A percentile compares a stretch with the other conserved stretches of the same genome.
phyloP scores from a whole-genome alignment of 2,113 vertebrate species.

The Acinonyx jubatus region DNA sequence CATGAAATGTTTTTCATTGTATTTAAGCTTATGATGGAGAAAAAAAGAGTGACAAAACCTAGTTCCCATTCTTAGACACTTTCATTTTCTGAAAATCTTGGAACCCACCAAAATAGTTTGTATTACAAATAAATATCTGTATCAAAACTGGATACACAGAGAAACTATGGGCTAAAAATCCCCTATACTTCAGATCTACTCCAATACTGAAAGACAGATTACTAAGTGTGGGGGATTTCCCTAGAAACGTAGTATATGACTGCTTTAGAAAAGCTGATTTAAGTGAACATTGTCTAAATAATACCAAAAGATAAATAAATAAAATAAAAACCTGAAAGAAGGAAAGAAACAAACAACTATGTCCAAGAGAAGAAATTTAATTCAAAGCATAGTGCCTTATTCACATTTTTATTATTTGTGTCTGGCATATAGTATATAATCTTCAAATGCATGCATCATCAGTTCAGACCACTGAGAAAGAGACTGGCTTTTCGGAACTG shows the following conservation, averaged over 20 bases:
- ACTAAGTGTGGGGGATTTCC: neutral
- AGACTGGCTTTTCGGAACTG: neutral
- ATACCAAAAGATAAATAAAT: neutral
- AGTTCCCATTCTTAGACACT: neutral
- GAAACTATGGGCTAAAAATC: neutral
- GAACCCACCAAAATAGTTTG: slow-evolving; percentile 3
- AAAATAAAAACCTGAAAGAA: neutral
- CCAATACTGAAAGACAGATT: neutral
- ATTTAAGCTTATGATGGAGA: neutral
- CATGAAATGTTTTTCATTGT: neutral
- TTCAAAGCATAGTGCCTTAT: neutral
- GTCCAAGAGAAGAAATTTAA: neutral
- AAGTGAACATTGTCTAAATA: neutral
- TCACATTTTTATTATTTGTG: neutral
- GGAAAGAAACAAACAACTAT: neutral
- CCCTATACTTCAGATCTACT: neutral
- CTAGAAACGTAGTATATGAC: neutral
- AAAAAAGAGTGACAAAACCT: neutral
- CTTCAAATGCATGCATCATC: neutral
- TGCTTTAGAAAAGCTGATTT: slow-evolving; percentile 5
- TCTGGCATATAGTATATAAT: neutral
- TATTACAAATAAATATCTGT: neutral
- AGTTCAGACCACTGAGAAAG: neutral
- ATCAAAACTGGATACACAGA: neutral
- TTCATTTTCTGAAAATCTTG: slow-evolving; percentile 51